These are phyloP conservation scores for Dufourea novaeangliae DNA, from an alignment of 1,140 invertebrate species.

Conservation along the genomic window DNA sequence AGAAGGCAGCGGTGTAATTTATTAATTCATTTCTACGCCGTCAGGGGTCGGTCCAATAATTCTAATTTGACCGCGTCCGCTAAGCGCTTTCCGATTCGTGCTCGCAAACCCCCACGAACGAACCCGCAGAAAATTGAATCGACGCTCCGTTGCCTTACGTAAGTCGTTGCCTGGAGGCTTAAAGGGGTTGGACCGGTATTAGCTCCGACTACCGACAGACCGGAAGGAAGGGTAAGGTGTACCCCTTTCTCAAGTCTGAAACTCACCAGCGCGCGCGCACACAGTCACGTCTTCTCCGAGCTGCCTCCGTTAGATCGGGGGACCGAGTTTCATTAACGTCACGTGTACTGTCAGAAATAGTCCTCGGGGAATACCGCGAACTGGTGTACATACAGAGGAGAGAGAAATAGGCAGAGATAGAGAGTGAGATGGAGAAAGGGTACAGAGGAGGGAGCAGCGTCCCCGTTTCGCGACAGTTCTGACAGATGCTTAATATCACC, in stretches of 20 bases:
- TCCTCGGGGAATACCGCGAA: conserved; percentile 40
- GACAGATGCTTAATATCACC: conserved; percentile 48
- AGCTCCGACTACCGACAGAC: conserved; percentile 14
- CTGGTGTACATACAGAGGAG: conserved; percentile 16
- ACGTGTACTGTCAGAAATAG: conserved; percentile 59
- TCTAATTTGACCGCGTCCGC: conserved; percentile 60
- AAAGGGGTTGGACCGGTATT: conserved; percentile 62
- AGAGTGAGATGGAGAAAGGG: background rate
- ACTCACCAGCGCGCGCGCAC: conserved; percentile 36
- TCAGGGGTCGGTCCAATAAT: conserved; percentile 62
- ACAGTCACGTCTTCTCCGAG: conserved; percentile 37
- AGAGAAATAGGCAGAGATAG: background rate
- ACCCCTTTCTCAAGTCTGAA: conserved; percentile 14
- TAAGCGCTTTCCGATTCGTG: conserved; percentile 67
- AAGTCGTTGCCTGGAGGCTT: conserved; percentile 57
- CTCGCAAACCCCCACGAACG: conserved; percentile 14
- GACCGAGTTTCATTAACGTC: conserved; percentile 65
- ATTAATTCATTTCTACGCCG: conserved; percentile 68
- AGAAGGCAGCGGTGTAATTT: conserved; percentile 60
- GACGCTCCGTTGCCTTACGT: conserved; percentile 52
- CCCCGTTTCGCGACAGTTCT: conserved; percentile 46
- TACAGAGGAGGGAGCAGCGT: background rate
- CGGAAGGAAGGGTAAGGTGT: too few species aligned
- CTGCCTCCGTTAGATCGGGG: conserved; percentile 49
- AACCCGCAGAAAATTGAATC: conserved; percentile 65